These are phyloP conservation scores for Teleogryllus oceanicus DNA, from an alignment of 2,888 invertebrate species.

Conservation along the genomic window DNA sequence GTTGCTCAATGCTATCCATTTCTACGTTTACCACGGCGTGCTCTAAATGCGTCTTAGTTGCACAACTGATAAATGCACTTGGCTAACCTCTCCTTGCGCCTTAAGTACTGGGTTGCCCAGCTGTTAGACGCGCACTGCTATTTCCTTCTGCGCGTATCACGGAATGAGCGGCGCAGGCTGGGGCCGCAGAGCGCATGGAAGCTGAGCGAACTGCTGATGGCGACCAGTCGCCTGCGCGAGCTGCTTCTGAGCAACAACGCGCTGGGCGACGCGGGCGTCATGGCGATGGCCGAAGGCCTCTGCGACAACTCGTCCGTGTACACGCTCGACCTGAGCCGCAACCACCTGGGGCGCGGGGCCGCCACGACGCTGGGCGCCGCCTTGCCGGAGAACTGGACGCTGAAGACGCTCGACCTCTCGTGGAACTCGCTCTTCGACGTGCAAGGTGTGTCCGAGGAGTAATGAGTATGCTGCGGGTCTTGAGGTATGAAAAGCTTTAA, in stretches of 20 bases:
- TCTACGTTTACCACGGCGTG: no score
- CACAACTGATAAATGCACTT: no score
- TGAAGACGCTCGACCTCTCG: neutral
- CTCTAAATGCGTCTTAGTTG: no score
- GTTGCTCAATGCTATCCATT: no score
- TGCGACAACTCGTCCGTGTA: conserved; percentile 20
- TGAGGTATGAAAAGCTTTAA: no score
- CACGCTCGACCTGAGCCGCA: conserved; percentile 25
- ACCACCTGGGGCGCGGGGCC: conserved; percentile 22
- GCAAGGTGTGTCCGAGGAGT: no score
- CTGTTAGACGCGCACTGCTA: no score
- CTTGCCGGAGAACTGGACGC: neutral
- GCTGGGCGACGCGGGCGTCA: conserved; percentile 25
- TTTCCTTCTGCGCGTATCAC: no score
- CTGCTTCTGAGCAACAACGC: conserved; percentile 24
- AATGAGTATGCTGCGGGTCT: no score
- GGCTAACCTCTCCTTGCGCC: no score
- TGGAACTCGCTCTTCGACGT: neutral
- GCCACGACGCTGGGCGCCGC: neutral
- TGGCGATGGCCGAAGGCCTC: conserved; percentile 3
- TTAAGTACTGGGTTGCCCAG: no score
- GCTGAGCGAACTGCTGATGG: conserved; percentile 19
- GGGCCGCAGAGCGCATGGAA: neutral
- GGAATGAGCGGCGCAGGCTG: neutral
- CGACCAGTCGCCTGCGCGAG: neutral